Evolutionary conservation across 2,797 vertebrate genomes (phyloP).

Genomic region (Acomys russatus): DNA sequence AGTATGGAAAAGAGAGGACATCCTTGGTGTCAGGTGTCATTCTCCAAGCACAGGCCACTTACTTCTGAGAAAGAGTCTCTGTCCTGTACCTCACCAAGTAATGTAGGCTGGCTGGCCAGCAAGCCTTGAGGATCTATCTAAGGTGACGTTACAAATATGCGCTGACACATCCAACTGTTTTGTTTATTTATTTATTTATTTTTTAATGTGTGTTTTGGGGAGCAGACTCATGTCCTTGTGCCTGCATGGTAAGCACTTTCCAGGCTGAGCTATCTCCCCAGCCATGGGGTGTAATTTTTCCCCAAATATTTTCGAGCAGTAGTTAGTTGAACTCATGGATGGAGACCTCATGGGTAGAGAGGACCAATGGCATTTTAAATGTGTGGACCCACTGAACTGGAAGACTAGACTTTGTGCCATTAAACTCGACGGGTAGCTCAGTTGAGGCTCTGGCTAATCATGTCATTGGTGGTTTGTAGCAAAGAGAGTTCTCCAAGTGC

Average conservation of each 20-base stretch:
- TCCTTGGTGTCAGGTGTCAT: background rate
- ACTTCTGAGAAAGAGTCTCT: background rate
- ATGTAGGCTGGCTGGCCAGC: background rate
- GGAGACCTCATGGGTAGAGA: background rate
- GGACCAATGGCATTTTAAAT: slow-evolving; percentile 12
- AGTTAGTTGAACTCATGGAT: background rate
- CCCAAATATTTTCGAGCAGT: background rate
- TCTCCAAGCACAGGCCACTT: background rate
- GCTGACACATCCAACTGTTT: background rate
- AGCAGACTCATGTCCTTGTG: background rate
- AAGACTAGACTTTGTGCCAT: slow-evolving; percentile 26
- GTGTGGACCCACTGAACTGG: background rate
- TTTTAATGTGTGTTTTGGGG: background rate
- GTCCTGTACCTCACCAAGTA: background rate
- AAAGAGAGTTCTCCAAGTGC: slow-evolving; percentile 22
- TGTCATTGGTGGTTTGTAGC: background rate
- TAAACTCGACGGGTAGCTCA: slow-evolving; percentile 42
- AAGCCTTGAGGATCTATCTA: background rate
- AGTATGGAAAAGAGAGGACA: background rate
- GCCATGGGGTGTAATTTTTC: background rate
- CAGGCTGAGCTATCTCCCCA: background rate
- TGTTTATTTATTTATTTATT: background rate
- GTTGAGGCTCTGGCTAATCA: background rate
- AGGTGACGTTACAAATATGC: background rate
- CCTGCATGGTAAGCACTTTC: background rate